Evolutionary conservation across 2,113 vertebrate species (phyloP), one percentile per base, ranked within the genome.

Genomic region (Cathartes aura): DNA sequence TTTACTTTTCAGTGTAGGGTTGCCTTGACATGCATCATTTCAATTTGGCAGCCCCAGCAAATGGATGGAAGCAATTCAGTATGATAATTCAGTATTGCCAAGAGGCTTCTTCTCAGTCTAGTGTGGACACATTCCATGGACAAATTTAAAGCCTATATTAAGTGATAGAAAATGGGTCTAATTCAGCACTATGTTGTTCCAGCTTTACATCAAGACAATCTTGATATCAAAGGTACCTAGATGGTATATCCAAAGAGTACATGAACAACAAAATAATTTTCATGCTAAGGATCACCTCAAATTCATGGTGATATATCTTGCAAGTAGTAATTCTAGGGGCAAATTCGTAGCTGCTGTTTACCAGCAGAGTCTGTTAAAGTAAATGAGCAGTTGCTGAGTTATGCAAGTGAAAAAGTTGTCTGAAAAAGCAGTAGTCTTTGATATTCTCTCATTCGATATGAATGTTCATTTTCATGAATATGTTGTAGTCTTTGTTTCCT

Each of bases 11-110:
- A 94, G 94, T 48, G 86, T 96, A 97, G 90, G 93, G 93, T 93
- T 98, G 97, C 96, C 95, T 97, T 97, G 97, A 95, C 97, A 84
- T 96, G 81, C 88, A 94, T 97, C 95, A 95, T 98, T 98, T 98
- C 98, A 97, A 96, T 97, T 95, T 97, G 97, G 93, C 97, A 93
- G 94, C 93, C 97, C 98, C 97, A 97, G 98, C 96, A 98, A 98
- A 97, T 91, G 97, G 95, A 98, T 98, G 98, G 98, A 97, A 95
- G 97, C 98, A 98, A 98, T 98, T 98, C 98, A 98, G 97, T 98
- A 98, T 97, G 97, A 98, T 97, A 97, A 98, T 98, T 98, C 98
- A 98, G 95, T 97, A 89, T 98, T 96, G 97, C 85, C 86, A 96
- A 97, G 98, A 98, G 98, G 96, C 96, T 90, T 66, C 97, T 97